Evolutionary conservation across 2,888 invertebrate genomes (phyloP).

Genomic region (Strigamia transsilvanica): DNA sequence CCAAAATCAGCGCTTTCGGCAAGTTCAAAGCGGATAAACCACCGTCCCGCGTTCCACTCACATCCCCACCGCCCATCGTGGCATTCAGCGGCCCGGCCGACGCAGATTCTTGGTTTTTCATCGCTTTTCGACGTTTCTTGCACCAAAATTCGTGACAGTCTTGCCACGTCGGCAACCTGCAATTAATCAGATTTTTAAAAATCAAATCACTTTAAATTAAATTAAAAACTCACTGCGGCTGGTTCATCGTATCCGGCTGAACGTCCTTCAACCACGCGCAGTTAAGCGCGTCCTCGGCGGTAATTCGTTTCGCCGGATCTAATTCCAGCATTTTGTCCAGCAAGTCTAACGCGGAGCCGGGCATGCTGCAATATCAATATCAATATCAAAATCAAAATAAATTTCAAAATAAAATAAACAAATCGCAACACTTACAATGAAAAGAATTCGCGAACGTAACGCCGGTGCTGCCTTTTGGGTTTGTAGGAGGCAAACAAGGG

Average conservation of each 20-base stretch:
- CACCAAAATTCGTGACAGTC: slow-evolving; percentile 99
- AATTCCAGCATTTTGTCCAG: slow-evolving; percentile 95
- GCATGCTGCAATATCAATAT: slow-evolving; percentile 72
- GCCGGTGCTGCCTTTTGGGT: slow-evolving; percentile 87
- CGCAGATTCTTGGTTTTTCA: slow-evolving; percentile 68
- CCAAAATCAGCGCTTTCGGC: neutral
- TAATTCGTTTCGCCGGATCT: slow-evolving; percentile 92
- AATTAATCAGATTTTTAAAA: neutral
- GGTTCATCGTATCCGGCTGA: slow-evolving; percentile 74
- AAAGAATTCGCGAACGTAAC: slow-evolving; percentile 91
- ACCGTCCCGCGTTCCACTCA: neutral
- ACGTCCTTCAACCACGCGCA: slow-evolving; percentile 92
- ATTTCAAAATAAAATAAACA: neutral
- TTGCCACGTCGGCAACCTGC: slow-evolving; percentile 87
- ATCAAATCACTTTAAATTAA: slow-evolving; percentile 50
- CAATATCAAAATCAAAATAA: neutral
- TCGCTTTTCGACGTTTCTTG: slow-evolving; percentile 87
- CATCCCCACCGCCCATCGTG: neutral
- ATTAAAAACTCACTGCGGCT: slow-evolving; percentile 69
- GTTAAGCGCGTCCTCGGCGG: slow-evolving; percentile 91
- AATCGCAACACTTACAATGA: slow-evolving; percentile 72
- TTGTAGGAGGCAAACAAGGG: slow-evolving; percentile 91
- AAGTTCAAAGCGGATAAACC: neutral
- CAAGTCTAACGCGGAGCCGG: slow-evolving; percentile 83
- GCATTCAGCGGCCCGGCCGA: neutral